Evolutionary conservation across 2,888 invertebrate genomes (phyloP), one percentile per base, ranked within the genome.

Genomic region (Eledona agricola): DNA sequence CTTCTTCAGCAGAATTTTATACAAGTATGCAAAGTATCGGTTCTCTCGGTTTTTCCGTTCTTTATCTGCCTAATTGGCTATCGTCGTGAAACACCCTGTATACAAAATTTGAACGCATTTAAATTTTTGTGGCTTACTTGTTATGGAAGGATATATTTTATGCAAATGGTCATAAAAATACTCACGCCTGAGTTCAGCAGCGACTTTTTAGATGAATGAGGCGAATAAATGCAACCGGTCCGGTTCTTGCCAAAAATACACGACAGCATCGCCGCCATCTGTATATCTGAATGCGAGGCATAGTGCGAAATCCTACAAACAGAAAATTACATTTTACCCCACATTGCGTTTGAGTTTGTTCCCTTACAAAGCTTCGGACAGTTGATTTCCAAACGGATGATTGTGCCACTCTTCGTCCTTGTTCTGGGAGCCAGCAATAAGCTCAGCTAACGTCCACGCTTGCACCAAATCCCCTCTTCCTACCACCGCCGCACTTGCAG

Each of bases 231-330:
- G 12, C 38, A 57, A 32, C 29, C 20, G n/a, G 11, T 12, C 61
- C 17, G 52, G 42, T 72, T 72, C 47, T 85, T 82, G 51, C 90
- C 88, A 75, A 96, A 94, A 1, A 90, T 86, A 71, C 96, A 95
- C 56, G 91, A 89, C 49, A 96, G 72, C 89, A 96, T 93, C 1
- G 95, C 96, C 2, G 96, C 92, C 76, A 93, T 96, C 78, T 97
- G 97, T 7, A 96, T 81, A 74, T 96, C 96, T 3, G 87, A 84
- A 40, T 88, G 83, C 60, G 83, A 82, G 0, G 91, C 90, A 72
- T 89, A 93, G 75, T 92, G 90, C 31, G 85, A 81, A 69, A 92
- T 92, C 72, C 89, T 89, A 76, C 54, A 69, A 38, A n/a, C 57
- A 52, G 51, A 57, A 46, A 34, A n/a, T 17, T 43, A 6, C 19